phyloP scores from a whole-genome alignment of 1,140 invertebrate species.

The Apis laboriosa region DNA sequence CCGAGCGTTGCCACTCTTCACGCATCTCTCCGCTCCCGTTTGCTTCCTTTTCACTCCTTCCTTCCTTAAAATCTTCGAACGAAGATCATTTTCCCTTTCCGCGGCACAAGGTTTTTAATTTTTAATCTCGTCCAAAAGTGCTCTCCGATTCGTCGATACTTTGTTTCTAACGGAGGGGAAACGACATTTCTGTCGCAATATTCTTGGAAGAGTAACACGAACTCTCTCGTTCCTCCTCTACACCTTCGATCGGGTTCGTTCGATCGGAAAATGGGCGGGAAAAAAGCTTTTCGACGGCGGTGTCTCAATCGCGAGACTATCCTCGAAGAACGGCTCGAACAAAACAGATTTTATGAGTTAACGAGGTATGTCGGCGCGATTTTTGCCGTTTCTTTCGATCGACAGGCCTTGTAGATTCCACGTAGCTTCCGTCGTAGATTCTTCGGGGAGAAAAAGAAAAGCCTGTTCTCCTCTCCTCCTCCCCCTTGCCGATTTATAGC shows the following conservation, averaged over 20 bases:
- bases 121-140: constrained; percentile 37
- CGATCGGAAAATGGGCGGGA: constrained; percentile 27
- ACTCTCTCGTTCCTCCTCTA: neutral
- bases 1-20: too few relatives aligned
- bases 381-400: constrained; percentile 32
- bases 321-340: constrained; percentile 7
- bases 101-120: neutral
- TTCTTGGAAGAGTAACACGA: constrained; percentile 22
- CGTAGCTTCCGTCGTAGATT: constrained; percentile 13
- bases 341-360: constrained; percentile 33
- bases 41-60: too few relatives aligned
- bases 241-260: constrained; percentile 17
- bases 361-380: constrained; percentile 24
- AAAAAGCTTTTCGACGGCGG: constrained; percentile 12
- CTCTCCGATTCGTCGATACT: constrained; percentile 28
- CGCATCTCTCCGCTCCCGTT: too few relatives aligned
- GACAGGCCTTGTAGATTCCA: constrained; percentile 16
- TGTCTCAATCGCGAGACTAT: constrained; percentile 24
- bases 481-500: constrained; percentile 20
- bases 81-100: too few relatives aligned
- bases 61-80: too few relatives aligned
- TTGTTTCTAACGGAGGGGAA: neutral
- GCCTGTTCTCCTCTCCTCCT: neutral
- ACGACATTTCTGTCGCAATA: constrained; percentile 27
- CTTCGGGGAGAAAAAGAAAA: neutral